phyloP scores from a whole-genome alignment of 2,113 vertebrate species.

The Pomatorhinus ruficollis region DNA sequence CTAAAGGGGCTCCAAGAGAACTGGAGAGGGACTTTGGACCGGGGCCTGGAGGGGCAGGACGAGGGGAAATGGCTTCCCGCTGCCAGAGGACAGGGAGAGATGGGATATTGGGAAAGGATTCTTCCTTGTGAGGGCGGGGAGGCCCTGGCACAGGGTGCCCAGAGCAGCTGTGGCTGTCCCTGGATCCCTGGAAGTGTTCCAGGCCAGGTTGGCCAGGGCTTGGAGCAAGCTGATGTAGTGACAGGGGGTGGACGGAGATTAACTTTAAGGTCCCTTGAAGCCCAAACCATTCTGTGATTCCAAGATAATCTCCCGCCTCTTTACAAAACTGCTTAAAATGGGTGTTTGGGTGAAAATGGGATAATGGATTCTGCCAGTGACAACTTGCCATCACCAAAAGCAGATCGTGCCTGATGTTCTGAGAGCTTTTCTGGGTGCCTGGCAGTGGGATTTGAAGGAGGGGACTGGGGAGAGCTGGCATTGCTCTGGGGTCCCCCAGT shows the following conservation, averaged over 20 bases:
- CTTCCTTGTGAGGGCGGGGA: accelerated
- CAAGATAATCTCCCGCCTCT: neutral
- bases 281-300: neutral
- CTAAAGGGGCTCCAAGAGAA: neutral
- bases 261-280: neutral
- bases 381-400: accelerated
- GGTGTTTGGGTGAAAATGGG: neutral
- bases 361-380: neutral
- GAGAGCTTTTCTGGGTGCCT: neutral
- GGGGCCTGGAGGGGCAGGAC: neutral
- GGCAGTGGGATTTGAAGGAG: neutral
- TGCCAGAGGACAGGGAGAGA: neutral
- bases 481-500: neutral
- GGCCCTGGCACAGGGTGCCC: neutral
- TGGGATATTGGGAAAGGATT: neutral
- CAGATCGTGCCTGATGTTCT: neutral
- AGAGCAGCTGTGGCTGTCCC: neutral
- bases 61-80: neutral
- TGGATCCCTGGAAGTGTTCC: neutral
- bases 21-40: neutral
- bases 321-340: neutral
- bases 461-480: accelerated
- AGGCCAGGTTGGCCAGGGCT: accelerated
- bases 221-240: neutral
- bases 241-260: neutral